Evolutionary conservation across 2,797 vertebrate species (phyloP), one percentile per base, ranked within the genome.

Genomic region (Enteromius mattozi): DNA sequence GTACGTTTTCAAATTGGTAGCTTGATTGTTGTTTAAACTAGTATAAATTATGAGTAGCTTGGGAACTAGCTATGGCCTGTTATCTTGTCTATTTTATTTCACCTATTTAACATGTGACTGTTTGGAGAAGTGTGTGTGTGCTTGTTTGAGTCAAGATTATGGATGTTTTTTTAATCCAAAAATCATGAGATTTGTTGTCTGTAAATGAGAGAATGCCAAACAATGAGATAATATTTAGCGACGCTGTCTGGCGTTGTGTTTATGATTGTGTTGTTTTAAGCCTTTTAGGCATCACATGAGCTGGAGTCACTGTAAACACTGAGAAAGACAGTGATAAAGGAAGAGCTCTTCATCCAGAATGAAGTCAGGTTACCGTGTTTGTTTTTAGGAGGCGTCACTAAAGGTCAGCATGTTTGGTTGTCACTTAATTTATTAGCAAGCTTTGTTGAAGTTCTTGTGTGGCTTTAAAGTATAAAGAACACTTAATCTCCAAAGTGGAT

Each of bases 371-470:
- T 78, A 69, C 9, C 1, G 9, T 68, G 75, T 78, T 84, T 78
- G 74, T 78, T 75, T 65, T 77, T 61, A 69, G n/a, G 16, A 59
- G 51, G 21, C 13, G 2, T 45, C n/a, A 49, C 51, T 37, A 37
- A 74, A 81, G 69, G 78, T 69, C 92, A 94, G 92, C n/a, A 10
- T 72, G 93, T 94, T 93, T 94, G 92, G 88, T 69, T 89, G 87
- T 81, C 86, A 85, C 65, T 84, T 85, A 79, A 74, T 81, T 76
- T 59, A 88, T 80, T 59, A 69, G 74, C 54, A 35, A 82, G 40
- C 82, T 84, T 84, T 74, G 66, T 77, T 71, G 27, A 49, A 49
- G 24, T 78, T 61, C 30, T 78, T n/a, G 37, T 35, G 54, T 61
- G 65, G 47, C 35, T 19, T 69, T 6, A 47, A 54, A 49, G 68